Evolutionary conservation across 2,888 invertebrate species (phyloP).

Genomic region (Drosophila kambysellisi): DNA sequence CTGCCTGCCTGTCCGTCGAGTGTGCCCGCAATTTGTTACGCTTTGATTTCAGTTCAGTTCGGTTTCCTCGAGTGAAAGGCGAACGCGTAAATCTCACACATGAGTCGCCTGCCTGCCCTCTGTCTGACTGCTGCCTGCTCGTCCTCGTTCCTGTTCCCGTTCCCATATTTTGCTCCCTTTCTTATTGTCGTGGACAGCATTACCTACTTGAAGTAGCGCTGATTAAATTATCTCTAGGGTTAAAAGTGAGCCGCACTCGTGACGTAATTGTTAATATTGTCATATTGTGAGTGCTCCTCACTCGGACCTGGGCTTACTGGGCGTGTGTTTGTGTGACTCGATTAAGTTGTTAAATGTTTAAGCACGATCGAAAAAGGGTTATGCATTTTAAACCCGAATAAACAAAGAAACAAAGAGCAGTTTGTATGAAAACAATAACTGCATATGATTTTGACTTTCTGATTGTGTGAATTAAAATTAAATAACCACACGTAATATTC

Average conservation of each 20-base stretch:
- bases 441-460: not conserved
- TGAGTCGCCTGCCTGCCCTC: constrained; percentile 37
- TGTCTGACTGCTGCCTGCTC: constrained; percentile 13
- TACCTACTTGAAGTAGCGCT: constrained; percentile 69
- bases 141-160: constrained; percentile 10
- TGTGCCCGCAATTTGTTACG: constrained; percentile 74
- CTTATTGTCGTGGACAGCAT: constrained; percentile 58
- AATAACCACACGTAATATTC: not conserved
- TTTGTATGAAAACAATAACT: not conserved
- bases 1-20: constrained; percentile 22
- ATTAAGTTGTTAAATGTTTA: constrained; percentile 44
- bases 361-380: constrained; percentile 29
- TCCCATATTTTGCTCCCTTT: constrained; percentile 56
- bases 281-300: constrained; percentile 7
- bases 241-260: constrained; percentile 68
- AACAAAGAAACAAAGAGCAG: not conserved
- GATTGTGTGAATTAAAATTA: not conserved
- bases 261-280: constrained; percentile 59
- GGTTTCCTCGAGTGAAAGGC: constrained; percentile 57
- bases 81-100: constrained; percentile 62
- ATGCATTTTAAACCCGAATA: constrained; percentile 2
- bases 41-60: constrained; percentile 69
- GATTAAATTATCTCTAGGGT: constrained; percentile 73
- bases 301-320: constrained; percentile 7
- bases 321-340: constrained; percentile 32